Base-by-base conservation (phyloP, 1,140 invertebrate genomes). In the Adelges cooleyi region DNA sequence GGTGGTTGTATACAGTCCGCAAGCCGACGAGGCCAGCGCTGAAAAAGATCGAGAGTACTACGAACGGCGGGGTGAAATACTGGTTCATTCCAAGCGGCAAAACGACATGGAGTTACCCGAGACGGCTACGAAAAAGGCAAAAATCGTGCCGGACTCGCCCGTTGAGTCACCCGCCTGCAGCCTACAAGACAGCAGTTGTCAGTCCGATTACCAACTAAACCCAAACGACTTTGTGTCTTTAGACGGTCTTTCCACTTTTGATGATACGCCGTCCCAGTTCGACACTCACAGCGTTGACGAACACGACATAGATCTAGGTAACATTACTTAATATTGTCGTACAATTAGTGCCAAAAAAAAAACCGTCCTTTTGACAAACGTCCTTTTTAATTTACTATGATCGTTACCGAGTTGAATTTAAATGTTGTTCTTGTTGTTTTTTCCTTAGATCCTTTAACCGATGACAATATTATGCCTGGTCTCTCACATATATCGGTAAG, bases 401-500 rank as follows among this genome's bases (percentile, higher is more conserved):
- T n/a, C n/a, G n/a, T n/a, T n/a, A n/a, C n/a, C n/a, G n/a, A n/a
- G n/a, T n/a, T n/a, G n/a, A n/a, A n/a, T n/a, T n/a, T n/a, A n/a
- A 56, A 56, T 56, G 3, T 59, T 33, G 10, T 46, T 29, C 4
- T 29, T 42, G 2, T 46, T 44, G 29, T 29, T 52, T 52, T 52
- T 59, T n/a, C 5, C 2, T 29, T 5, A 62, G 56, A 33, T 62
- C 27, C 56, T 62, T 36, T 62, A 48, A 46, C 25, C 20, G 56
- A 20, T 62, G 56, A 11, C 3, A 53, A 46, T 48, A 33, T 62
- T 13, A 48, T 33, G 29, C 29, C 25, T 1, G 27, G 27, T 22
- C 17, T 62, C 8, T 40, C 42, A 8, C 25, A 46, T 62, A 46
- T 46, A 29, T 22, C 56, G 27, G 56, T 62, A 29, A 62, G 42